A percentile compares a stretch with the other conserved stretches of the same genome.
Conservation (phyloP, 2,888 invertebrate species). For the Hirtodrosophila cameraria region DNA sequence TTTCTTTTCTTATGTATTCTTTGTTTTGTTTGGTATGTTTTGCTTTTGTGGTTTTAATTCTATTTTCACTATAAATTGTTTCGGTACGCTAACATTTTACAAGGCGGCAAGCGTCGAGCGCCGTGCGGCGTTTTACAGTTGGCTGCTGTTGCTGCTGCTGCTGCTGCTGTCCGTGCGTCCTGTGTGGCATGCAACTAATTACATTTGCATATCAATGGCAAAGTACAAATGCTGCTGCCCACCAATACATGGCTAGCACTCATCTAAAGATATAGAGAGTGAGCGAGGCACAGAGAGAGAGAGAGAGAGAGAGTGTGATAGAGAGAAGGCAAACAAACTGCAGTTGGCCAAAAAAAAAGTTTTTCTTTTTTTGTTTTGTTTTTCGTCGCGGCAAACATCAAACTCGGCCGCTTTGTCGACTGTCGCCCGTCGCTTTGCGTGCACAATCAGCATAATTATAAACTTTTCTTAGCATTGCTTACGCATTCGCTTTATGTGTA, state of each 20-base stretch:
- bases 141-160: too few relatives aligned
- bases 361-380: neutral
- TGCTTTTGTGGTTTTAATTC: conserved; percentile 81
- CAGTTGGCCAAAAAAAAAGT: conserved; percentile 19
- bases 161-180: conserved; percentile 39
- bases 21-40: conserved; percentile 64
- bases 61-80: conserved; percentile 82
- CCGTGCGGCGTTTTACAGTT: conserved; percentile 62
- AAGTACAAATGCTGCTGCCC: conserved; percentile 55
- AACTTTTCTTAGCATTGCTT: conserved; percentile 66
- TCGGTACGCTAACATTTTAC: conserved; percentile 78
- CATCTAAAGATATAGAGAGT: conserved; percentile 30
- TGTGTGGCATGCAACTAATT: conserved; percentile 81
- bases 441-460: conserved; percentile 82
- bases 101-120: conserved; percentile 43
- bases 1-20: conserved; percentile 27
- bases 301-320: too few relatives aligned
- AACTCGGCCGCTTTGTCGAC: conserved; percentile 31
- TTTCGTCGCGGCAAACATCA: conserved; percentile 42
- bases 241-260: conserved; percentile 17
- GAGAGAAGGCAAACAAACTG: conserved; percentile 1
- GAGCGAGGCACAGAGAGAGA: too few relatives aligned
- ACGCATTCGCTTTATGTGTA: conserved; percentile 57
- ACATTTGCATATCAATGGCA: conserved; percentile 82
- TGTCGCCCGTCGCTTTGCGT: conserved; percentile 38